Evolutionary conservation across 2,888 invertebrate genomes (phyloP).

Genomic region (Clunio marinus): DNA sequence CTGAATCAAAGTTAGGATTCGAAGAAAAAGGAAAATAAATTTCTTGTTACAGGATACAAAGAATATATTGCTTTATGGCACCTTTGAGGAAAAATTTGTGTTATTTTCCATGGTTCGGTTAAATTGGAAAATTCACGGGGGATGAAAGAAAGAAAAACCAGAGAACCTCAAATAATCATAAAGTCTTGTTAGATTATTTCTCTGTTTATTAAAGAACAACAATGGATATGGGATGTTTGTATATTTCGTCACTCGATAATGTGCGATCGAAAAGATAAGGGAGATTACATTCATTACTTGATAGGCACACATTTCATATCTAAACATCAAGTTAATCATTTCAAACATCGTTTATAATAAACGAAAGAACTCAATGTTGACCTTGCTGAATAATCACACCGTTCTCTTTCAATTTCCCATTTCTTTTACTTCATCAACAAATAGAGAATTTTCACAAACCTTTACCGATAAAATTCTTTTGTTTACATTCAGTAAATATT

Average conservation of each 20-base stretch:
- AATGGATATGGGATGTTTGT: neutral
- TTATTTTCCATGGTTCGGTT: slow-evolving; percentile 10
- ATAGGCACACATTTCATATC: too few species aligned
- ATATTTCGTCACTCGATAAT: too few species aligned
- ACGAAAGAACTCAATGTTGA: too few species aligned
- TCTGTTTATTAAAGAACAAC: neutral
- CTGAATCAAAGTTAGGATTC: neutral
- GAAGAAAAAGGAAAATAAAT: neutral
- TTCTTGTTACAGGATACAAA: too few species aligned
- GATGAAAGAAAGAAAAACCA: neutral
- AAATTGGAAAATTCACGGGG: neutral
- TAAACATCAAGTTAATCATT: too few species aligned
- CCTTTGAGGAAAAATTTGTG: neutral
- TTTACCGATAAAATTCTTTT: neutral
- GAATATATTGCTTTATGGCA: slow-evolving; percentile 10
- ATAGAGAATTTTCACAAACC: too few species aligned
- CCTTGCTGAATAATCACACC: too few species aligned
- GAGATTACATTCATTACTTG: too few species aligned
- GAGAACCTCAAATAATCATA: neutral
- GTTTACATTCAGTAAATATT: neutral
- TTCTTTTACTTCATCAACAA: too few species aligned
- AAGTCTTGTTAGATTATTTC: slow-evolving; percentile 4
- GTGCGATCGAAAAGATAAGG: too few species aligned
- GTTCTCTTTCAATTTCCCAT: too few species aligned
- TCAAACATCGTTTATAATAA: too few species aligned